Percentiles rank a stretch among this genome's conserved stretches.
These are phyloP conservation scores for Pseudorhombus dupliciocellatus DNA, from an alignment of 2,113 vertebrate species.

Conservation along the genomic window DNA sequence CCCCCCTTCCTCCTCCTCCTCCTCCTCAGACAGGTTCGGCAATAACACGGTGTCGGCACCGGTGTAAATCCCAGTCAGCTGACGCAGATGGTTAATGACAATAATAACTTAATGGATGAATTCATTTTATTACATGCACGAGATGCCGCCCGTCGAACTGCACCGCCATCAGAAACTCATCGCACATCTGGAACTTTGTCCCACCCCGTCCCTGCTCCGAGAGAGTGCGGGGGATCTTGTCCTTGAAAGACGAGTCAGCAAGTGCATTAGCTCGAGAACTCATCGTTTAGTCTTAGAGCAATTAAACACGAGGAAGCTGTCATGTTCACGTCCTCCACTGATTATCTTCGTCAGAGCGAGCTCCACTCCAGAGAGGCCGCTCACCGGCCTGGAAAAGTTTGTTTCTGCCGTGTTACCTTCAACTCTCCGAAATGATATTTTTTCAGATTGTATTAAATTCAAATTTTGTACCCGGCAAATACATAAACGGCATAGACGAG, in stretches of 20 bases:
- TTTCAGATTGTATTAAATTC: too few relatives aligned
- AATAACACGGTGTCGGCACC: constrained; percentile 38
- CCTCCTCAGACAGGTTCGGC: constrained; percentile 20
- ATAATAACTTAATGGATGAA: constrained; percentile 60
- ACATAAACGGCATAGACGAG: not conserved
- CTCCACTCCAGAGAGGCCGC: too few relatives aligned
- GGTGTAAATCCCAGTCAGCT: constrained; percentile 37
- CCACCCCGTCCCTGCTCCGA: not conserved
- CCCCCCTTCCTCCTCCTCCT: too few relatives aligned
- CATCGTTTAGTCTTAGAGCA: constrained; percentile 33
- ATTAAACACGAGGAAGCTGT: constrained; percentile 51
- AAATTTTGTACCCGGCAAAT: not conserved
- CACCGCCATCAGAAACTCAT: constrained; percentile 23
- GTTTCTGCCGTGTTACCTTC: too few relatives aligned
- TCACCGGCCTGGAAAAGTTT: too few relatives aligned
- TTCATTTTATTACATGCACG: constrained; percentile 55
- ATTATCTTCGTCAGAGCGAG: not conserved
- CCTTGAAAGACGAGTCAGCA: constrained; percentile 27
- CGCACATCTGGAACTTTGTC: constrained; percentile 6
- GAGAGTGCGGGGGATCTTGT: constrained; percentile 17
- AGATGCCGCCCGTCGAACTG: constrained; percentile 31
- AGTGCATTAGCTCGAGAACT: constrained; percentile 29
- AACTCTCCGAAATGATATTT: too few relatives aligned
- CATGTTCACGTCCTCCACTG: constrained; percentile 26
- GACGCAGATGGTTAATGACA: constrained; percentile 68